phyloP scores from a whole-genome alignment of 2,113 vertebrate species.

The human region GRCh38 chr16:57566501-57567000 shows the following conservation, averaged over 20 bases:
- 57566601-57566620: constrained; percentile 55
- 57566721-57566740: constrained; percentile 82
- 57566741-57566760: constrained; percentile 81
- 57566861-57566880: not conserved
- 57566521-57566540: not conserved
- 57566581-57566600: constrained; percentile 39
- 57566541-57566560: not conserved
- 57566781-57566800: accelerated
- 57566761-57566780: not conserved
- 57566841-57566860: not conserved
- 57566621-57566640: constrained; percentile 76
- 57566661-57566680: constrained; percentile 77
- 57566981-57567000: not conserved
- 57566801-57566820: not conserved
- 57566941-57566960: not conserved
- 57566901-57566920: not conserved
- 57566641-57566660: constrained; percentile 10
- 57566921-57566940: constrained; percentile 27
- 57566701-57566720: constrained; percentile 73
- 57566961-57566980: not conserved
- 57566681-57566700: not conserved
- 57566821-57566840: not conserved
- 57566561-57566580: not conserved
- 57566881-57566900: not conserved
- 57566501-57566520: not conserved